Percentiles rank a stretch among this genome's conserved stretches.
Evolutionary conservation across 2,888 invertebrate species (phyloP).

Genomic region (Galeopsomyia nigrocyanea): DNA sequence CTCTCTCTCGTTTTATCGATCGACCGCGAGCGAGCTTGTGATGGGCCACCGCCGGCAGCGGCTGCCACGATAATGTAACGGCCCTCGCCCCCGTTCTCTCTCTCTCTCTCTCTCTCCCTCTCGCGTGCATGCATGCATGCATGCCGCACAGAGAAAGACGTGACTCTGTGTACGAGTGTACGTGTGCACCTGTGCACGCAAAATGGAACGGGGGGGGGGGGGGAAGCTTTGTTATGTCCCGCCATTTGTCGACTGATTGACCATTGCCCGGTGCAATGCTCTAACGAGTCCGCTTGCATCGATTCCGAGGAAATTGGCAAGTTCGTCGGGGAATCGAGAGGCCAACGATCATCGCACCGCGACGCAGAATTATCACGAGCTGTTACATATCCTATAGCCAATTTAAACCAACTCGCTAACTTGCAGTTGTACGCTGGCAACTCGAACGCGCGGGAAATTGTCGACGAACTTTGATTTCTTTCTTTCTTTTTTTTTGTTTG

Average conservation of each 20-base stretch:
- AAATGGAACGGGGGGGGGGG: too few species aligned
- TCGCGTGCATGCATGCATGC: too few species aligned
- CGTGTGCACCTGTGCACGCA: neutral
- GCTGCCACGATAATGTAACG: slow-evolving; percentile 8
- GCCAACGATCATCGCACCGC: neutral
- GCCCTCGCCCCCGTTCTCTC: neutral
- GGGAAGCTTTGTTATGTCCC: neutral
- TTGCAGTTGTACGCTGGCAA: too few species aligned
- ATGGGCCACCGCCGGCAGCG: slow-evolving; percentile 6
- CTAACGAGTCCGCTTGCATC: slow-evolving; percentile 1
- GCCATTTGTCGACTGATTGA: slow-evolving; percentile 31
- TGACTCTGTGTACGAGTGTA: too few species aligned
- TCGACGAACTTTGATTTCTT: neutral
- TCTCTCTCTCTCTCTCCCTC: too few species aligned
- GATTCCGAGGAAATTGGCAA: slow-evolving; percentile 18
- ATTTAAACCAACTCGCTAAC: too few species aligned
- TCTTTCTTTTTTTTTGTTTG: too few species aligned
- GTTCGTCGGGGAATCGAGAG: slow-evolving; percentile 21
- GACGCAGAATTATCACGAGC: too few species aligned
- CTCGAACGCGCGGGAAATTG: neutral
- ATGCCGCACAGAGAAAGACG: too few species aligned
- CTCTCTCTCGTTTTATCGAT: slow-evolving; percentile 22
- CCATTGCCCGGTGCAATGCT: slow-evolving; percentile 18
- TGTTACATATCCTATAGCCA: too few species aligned
- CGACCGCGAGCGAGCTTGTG: slow-evolving; percentile 17